Percentiles rank a stretch among this genome's conserved stretches.
Conservation (phyloP, 2,113 vertebrate species). For the Gambusia affinis region DNA sequence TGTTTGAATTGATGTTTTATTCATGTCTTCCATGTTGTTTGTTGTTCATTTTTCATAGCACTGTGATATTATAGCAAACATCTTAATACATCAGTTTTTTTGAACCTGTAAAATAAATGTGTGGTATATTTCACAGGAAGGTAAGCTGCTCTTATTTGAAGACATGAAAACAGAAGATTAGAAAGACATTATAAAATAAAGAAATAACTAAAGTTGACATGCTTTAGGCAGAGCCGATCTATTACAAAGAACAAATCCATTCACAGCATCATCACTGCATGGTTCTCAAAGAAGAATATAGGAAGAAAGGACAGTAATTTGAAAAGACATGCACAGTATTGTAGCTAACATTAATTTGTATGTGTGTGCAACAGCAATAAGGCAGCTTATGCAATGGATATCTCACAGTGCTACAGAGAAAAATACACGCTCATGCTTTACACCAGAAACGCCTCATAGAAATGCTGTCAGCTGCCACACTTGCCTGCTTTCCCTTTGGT, state of each 20-base stretch:
- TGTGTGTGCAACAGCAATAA: slow-evolving; percentile 60
- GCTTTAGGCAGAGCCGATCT: slow-evolving; percentile 13
- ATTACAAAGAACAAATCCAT: slow-evolving; percentile 24
- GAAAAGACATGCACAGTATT: slow-evolving; percentile 29
- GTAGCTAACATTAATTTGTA: slow-evolving; percentile 48
- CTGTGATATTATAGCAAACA: background rate
- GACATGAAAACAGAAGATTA: background rate
- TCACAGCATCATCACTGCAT: slow-evolving; percentile 49
- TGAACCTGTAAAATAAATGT: slow-evolving; percentile 5
- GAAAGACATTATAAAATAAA: slow-evolving; percentile 16
- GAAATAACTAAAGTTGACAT: background rate
- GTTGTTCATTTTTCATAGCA: background rate
- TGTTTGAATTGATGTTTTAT: background rate
- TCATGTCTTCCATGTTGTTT: background rate
- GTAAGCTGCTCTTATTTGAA: slow-evolving; percentile 9
- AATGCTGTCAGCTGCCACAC: slow-evolving; percentile 26
- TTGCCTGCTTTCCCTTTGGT: slow-evolving; percentile 41
- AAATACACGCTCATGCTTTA: slow-evolving; percentile 46
- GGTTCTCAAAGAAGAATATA: slow-evolving; percentile 24
- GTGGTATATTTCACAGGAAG: background rate
- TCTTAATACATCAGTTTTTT: background rate
- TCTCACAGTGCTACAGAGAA: slow-evolving; percentile 40
- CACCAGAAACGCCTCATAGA: slow-evolving; percentile 41
- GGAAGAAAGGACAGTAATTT: slow-evolving; percentile 30
- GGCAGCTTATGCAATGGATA: slow-evolving; percentile 46